Conservation (phyloP, 2,797 vertebrate species). For the Pseudocheirus occidentalis region DNA sequence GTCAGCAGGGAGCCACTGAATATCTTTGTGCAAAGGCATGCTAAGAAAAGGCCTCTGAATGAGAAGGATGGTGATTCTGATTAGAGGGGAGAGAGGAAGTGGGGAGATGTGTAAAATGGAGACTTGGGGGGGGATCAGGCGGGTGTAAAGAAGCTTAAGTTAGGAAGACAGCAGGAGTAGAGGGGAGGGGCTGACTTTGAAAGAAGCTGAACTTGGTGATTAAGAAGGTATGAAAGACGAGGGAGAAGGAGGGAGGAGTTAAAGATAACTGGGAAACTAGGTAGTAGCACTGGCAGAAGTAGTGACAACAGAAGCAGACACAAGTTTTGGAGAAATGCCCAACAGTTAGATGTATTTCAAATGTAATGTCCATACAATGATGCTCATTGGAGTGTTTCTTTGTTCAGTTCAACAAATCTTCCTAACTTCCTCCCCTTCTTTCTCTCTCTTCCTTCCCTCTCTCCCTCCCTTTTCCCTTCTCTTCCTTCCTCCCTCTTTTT, state of each 20-base stretch:
- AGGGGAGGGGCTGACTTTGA: not conserved
- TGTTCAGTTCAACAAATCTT: not conserved
- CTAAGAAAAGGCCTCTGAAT: not conserved
- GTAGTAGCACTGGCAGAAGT: not conserved
- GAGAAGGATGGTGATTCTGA: not conserved
- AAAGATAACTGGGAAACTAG: not conserved
- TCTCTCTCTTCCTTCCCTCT: not conserved
- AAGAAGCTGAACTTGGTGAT: not conserved
- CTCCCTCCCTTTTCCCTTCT: not conserved
- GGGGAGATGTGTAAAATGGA: not conserved
- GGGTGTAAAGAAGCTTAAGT: not conserved
- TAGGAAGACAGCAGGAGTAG: not conserved
- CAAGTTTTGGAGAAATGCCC: not conserved
- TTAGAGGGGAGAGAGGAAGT: not conserved
- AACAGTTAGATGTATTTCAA: not conserved
- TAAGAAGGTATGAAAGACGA: not conserved
- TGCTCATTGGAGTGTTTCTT: not conserved
- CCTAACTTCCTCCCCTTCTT: too few species aligned
- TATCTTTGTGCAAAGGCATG: not conserved
- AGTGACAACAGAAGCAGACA: not conserved
- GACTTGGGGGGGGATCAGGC: not conserved
- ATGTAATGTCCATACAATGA: not conserved
- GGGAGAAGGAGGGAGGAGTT: not conserved
- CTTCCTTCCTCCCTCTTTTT: not conserved
- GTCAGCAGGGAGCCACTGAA: not conserved